These are phyloP conservation scores for Ruditapes philippinarum DNA, from an alignment of 1,140 invertebrate species.

Conservation along the genomic window DNA sequence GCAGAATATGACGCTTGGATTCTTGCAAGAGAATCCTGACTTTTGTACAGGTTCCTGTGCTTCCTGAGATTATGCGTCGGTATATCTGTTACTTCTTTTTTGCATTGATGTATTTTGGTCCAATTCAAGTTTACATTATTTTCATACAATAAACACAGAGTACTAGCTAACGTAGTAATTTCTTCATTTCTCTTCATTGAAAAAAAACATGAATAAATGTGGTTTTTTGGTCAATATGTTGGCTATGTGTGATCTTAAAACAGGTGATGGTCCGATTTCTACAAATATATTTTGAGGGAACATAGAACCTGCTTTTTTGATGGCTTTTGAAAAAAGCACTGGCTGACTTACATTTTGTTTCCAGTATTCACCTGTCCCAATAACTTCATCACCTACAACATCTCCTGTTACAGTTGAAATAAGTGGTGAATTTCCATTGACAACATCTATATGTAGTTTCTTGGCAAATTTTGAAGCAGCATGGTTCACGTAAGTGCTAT, in stretches of 20 bases:
- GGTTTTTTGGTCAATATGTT: not conserved
- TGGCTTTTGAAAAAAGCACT: slow-evolving; percentile 60
- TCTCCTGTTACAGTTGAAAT: slow-evolving; percentile 60
- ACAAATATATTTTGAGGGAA: slow-evolving; percentile 44
- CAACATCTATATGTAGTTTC: too few species aligned
- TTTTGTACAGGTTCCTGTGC: not conserved
- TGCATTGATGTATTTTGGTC: slow-evolving; percentile 28
- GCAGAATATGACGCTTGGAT: not conserved
- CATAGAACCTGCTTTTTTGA: not conserved
- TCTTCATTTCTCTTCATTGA: slow-evolving; percentile 39
- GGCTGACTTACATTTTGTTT: slow-evolving; percentile 56
- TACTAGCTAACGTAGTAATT: slow-evolving; percentile 26
- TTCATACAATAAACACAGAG: slow-evolving; percentile 57
- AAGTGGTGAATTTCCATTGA: not conserved
- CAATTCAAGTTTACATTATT: slow-evolving; percentile 61
- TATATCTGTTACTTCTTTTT: not conserved
- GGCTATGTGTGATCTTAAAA: slow-evolving; percentile 49
- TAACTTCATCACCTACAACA: not conserved
- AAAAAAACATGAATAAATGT: slow-evolving; percentile 12
- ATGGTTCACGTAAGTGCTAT: not conserved
- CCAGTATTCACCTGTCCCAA: too few species aligned
- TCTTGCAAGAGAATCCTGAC: not conserved
- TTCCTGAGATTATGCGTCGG: not conserved
- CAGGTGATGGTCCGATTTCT: slow-evolving; percentile 70
- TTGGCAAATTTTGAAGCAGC: not conserved